Percentiles rank a stretch among this genome's conserved stretches.
phyloP scores from a whole-genome alignment of 2,888 invertebrate species.

The Mamestra brassicae region DNA sequence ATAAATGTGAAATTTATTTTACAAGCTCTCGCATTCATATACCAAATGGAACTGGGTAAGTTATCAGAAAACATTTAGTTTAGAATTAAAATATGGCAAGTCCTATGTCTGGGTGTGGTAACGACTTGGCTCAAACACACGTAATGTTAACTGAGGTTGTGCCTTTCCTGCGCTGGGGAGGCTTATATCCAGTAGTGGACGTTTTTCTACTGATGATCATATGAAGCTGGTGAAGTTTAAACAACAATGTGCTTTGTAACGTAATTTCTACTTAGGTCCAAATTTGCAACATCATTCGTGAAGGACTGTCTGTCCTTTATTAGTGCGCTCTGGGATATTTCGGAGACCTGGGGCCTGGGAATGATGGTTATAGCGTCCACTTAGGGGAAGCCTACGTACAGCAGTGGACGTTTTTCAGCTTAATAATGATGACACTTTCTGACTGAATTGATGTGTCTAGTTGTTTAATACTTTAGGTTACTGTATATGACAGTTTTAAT shows the following conservation, averaged over 20 bases:
- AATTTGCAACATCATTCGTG: background rate
- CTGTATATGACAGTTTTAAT: too few relatives aligned
- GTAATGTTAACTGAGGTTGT: background rate
- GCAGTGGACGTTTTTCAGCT: background rate
- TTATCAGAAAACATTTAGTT: constrained; percentile 37
- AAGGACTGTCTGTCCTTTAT: too few relatives aligned
- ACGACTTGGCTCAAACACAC: background rate
- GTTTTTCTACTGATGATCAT: background rate
- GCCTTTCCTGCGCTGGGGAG: background rate
- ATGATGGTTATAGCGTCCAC: background rate
- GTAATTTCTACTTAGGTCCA: background rate
- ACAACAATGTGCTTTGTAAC: background rate
- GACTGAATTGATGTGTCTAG: too few relatives aligned
- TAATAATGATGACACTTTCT: too few relatives aligned
- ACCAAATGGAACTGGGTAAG: constrained; percentile 96
- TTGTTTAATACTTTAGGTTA: too few relatives aligned
- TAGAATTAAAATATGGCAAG: background rate
- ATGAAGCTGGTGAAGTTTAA: background rate
- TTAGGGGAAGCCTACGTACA: background rate
- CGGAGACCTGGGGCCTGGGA: too few relatives aligned
- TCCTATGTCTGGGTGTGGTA: background rate
- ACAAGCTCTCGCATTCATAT: constrained; percentile 97
- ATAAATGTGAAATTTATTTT: constrained; percentile 81
- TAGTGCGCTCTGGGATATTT: too few relatives aligned
- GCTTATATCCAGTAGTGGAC: background rate